A percentile compares a stretch with the other conserved stretches of the same genome.
Conservation (phyloP, 2,797 vertebrate genomes). For the Acanthis flammea region DNA sequence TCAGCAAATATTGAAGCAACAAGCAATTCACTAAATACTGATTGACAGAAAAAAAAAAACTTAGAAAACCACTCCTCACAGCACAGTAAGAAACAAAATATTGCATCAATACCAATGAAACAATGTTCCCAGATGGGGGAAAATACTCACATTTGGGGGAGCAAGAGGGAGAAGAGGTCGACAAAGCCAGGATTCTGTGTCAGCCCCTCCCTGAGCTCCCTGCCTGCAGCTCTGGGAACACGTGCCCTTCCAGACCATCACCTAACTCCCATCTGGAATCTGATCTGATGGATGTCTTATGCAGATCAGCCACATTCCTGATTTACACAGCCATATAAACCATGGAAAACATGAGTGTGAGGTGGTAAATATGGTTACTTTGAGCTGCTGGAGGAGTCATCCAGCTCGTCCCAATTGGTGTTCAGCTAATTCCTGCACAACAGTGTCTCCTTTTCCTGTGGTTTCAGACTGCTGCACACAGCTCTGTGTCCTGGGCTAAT, state of each 20-base stretch:
- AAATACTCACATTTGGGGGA: neutral
- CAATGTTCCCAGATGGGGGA: neutral
- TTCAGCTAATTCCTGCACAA: neutral
- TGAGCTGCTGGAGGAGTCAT: neutral
- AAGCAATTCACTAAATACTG: neutral
- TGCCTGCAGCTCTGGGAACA: neutral
- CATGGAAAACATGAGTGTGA: neutral
- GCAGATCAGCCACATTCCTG: neutral
- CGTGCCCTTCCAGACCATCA: neutral
- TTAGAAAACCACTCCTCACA: neutral
- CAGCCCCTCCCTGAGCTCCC: neutral
- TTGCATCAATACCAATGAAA: neutral
- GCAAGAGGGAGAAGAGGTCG: rapidly evolving
- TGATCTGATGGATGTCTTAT: neutral
- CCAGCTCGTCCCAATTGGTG: neutral
- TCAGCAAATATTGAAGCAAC: neutral
- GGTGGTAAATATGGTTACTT: neutral
- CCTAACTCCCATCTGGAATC: neutral
- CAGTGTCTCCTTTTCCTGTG: neutral
- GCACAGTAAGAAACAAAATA: neutral
- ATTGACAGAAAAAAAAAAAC: neutral
- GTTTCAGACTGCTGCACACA: neutral
- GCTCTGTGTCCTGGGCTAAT: neutral
- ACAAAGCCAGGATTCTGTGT: neutral
- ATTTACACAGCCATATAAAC: neutral